Evolutionary conservation across 2,888 invertebrate genomes (phyloP).

Genomic region (Coleophora deauratella): DNA sequence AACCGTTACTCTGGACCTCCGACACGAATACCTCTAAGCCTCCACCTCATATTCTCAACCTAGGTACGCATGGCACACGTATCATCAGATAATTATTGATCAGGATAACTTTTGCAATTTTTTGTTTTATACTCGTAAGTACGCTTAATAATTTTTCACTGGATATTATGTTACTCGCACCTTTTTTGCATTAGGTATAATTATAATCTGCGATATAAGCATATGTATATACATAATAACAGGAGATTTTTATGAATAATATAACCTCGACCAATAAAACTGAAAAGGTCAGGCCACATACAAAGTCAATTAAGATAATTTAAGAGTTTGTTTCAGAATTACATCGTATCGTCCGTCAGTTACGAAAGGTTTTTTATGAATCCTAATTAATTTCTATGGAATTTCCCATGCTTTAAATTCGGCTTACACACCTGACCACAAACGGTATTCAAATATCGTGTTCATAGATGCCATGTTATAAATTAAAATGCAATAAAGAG

Average conservation of each 20-base stretch:
- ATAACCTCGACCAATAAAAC: too few relatives aligned
- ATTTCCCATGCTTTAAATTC: slow-evolving; percentile 36
- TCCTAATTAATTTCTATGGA: slow-evolving; percentile 22
- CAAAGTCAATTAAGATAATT: too few relatives aligned
- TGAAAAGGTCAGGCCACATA: too few relatives aligned
- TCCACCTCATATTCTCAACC: slow-evolving; percentile 36
- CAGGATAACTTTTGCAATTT: too few relatives aligned
- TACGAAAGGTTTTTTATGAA: slow-evolving; percentile 7
- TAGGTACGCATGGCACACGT: slow-evolving; percentile 17
- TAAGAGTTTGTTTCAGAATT: too few relatives aligned
- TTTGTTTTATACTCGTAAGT: too few relatives aligned
- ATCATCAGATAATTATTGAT: not conserved
- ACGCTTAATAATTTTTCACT: too few relatives aligned
- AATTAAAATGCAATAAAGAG: slow-evolving; percentile 33
- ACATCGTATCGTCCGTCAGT: not conserved
- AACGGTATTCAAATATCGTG: slow-evolving; percentile 32
- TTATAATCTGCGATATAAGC: too few relatives aligned
- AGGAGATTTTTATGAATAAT: too few relatives aligned
- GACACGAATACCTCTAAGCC: slow-evolving; percentile 27
- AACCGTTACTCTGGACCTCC: slow-evolving; percentile 62
- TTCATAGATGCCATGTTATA: slow-evolving; percentile 18
- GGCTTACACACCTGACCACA: slow-evolving; percentile 32
- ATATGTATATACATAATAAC: too few relatives aligned
- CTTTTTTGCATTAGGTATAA: too few relatives aligned
- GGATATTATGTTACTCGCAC: too few relatives aligned